Conservation (phyloP, 2,113 vertebrate species). For the Propithecus coquereli region DNA sequence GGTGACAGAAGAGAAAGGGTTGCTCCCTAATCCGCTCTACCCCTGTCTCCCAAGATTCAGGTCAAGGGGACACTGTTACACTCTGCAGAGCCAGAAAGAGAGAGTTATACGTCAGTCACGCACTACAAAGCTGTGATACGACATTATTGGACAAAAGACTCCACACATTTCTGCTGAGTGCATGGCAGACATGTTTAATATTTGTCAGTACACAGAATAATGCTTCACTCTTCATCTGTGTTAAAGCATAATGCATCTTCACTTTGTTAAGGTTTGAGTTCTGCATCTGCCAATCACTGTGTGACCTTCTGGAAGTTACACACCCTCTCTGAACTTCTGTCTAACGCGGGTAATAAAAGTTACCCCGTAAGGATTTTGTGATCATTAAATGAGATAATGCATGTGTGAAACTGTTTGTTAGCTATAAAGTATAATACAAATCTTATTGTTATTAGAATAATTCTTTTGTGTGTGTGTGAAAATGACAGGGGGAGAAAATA, state of each 20-base stretch:
- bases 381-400: background rate
- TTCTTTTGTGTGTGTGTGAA: background rate
- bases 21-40: background rate
- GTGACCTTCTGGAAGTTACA: background rate
- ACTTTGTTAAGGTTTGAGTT: background rate
- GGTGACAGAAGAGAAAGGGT: background rate
- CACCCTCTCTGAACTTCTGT: background rate
- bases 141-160: background rate
- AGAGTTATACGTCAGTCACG: background rate
- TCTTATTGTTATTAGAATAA: background rate
- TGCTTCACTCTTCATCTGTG: background rate
- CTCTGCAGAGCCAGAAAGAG: background rate
- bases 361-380: background rate
- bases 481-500: background rate
- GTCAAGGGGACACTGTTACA: background rate
- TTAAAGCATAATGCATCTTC: background rate
- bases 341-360: background rate
- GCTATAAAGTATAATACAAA: background rate
- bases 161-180: background rate
- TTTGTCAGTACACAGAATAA: background rate
- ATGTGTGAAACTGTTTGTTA: background rate
- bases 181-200: background rate
- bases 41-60: background rate
- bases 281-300: background rate
- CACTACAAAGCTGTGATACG: background rate